Conservation (phyloP, 37 sponge, comb jelly and placozoan species). For the Diacarnus erythraeanus region DNA sequence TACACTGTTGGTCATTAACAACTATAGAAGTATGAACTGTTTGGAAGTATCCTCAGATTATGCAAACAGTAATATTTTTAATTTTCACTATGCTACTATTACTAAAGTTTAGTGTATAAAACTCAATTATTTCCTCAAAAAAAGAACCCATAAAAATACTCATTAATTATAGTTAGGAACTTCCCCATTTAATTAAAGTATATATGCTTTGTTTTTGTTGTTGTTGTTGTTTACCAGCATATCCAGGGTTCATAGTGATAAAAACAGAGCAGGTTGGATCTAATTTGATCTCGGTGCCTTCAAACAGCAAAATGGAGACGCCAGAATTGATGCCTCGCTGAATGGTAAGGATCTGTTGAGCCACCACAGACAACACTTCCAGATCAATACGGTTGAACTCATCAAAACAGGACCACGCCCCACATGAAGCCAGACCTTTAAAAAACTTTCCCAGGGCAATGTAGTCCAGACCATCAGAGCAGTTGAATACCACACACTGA, state of each 20-base stretch:
- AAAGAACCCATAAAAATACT: too few relatives aligned
- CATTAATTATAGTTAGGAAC: too few relatives aligned
- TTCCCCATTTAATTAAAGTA: too few relatives aligned
- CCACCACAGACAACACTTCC: constrained; percentile 96
- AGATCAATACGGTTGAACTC: constrained; percentile 99
- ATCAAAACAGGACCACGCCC: constrained; percentile 99
- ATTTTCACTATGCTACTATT: too few relatives aligned
- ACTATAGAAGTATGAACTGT: too few relatives aligned
- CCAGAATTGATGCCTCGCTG: constrained; percentile 85
- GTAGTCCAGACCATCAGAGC: constrained; percentile 99
- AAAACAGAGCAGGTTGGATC: constrained; percentile 98
- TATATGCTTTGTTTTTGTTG: too few relatives aligned
- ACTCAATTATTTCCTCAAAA: too few relatives aligned
- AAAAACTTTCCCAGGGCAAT: constrained; percentile 99
- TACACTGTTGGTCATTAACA: background rate
- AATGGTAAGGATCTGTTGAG: constrained; percentile 97
- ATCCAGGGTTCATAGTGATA: constrained; percentile 99
- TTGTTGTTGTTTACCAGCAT: constrained; percentile 92
- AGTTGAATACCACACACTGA: constrained; percentile 99
- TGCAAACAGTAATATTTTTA: too few relatives aligned
- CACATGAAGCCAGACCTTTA: constrained; percentile 98
- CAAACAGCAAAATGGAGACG: constrained; percentile 84
- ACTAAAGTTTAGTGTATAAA: too few relatives aligned
- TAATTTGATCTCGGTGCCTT: constrained; percentile 98
- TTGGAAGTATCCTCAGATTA: too few relatives aligned